phyloP scores from a whole-genome alignment of 2,888 invertebrate genomes.

The Protodeltote pygarga region DNA sequence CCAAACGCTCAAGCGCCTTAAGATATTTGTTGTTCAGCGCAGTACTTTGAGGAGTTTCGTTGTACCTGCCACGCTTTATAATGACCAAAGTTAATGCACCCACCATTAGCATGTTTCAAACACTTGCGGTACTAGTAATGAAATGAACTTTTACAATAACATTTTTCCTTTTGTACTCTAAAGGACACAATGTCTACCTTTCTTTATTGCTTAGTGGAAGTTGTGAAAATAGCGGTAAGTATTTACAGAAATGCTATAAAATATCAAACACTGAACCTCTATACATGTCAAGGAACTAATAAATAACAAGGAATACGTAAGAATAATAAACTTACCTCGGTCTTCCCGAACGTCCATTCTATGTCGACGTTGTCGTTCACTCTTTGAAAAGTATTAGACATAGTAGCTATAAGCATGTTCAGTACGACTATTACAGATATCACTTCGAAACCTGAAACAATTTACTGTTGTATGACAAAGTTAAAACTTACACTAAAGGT shows the following conservation, averaged over 20 bases:
- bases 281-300: neutral
- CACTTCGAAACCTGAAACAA: constrained; percentile 88
- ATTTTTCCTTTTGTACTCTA: constrained; percentile 3
- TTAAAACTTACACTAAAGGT: too few species aligned
- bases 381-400: constrained; percentile 91
- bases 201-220: constrained; percentile 6
- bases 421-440: constrained; percentile 90
- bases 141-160: constrained; percentile 8
- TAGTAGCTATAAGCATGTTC: constrained; percentile 93
- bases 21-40: too few species aligned
- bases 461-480: too few species aligned
- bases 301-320: neutral
- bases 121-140: constrained; percentile 3
- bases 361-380: constrained; percentile 90
- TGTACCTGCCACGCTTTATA: too few species aligned
- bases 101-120: too few species aligned
- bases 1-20: too few species aligned
- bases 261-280: constrained; percentile 4
- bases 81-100: too few species aligned
- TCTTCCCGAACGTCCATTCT: constrained; percentile 92
- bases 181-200: neutral
- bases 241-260: constrained; percentile 9
- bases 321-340: constrained; percentile 73
- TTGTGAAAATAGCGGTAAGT: constrained; percentile 4
- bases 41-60: too few species aligned